Base-by-base conservation (phyloP, 2,888 invertebrate genomes). In the Tetrapedia diversipes region DNA sequence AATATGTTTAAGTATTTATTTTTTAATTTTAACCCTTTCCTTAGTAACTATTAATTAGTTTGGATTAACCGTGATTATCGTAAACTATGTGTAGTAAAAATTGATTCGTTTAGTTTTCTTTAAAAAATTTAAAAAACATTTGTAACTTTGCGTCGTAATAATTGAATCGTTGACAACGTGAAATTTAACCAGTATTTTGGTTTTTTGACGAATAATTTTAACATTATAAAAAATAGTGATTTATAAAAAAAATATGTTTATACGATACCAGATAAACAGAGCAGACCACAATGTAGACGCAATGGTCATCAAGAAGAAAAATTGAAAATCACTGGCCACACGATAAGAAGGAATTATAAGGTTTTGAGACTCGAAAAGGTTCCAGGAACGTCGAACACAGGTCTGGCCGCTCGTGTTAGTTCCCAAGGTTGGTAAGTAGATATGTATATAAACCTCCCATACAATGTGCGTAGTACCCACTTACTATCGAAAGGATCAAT, bases 401-500 rank as follows among this genome's bases (percentile, higher is more conserved):
- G 54, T 51, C 68, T 64, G 77, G 56, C 47, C 72, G 56, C 63
- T 70, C 69, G 68, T 76, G 66, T 81, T 79, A 70, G 83, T 81
- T 83, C 49, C 57, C 79, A 81, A 83, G 81, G 84, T 81, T 83
- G 83, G 81, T 81, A 83, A 77, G 75, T 81, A 83, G 75, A 77
- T 81, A 60, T 43, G 43, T 54, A 82, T 80, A 76, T 84, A 83
- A 83, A 84, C 79, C 81, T 83, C 81, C 84, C 72, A 61, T 82
- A 83, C 79, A 85, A 85, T 83, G 83, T 83, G 83, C 82, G 81
- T 81, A 81, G 83, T 87, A 85, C 81, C 82, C 85, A 86, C 86
- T 88, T 88, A 87, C 86, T 87, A 87, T 89, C 88, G 88, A 88
- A 86, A 88, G 87, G 88, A 88, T 89, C 89, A 88, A 88, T 88